These are phyloP conservation scores for Cryptotermes secundus DNA, from an alignment of 1,140 invertebrate genomes.

Conservation along the genomic window DNA sequence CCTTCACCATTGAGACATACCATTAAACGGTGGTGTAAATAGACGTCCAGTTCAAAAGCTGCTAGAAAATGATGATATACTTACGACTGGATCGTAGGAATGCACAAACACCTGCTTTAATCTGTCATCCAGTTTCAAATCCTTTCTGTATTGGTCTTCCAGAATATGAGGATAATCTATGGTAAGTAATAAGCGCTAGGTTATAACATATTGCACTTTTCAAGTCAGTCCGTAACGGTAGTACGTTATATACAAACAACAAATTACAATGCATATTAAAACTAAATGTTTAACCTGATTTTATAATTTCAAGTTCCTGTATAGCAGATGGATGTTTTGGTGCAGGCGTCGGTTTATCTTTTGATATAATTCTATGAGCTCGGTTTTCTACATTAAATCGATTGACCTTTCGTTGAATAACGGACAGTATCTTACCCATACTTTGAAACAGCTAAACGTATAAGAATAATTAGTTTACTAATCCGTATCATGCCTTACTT, in stretches of 20 bases:
- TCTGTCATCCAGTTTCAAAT: conserved; percentile 56
- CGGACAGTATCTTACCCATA: conserved; percentile 57
- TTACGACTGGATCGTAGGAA: conserved; percentile 53
- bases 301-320: conserved; percentile 60
- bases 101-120: conserved; percentile 69
- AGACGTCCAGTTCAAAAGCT: not conserved
- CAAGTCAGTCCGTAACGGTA: too few relatives aligned
- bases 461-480: too few relatives aligned
- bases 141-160: conserved; percentile 58
- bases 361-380: conserved; percentile 64
- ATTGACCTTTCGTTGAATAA: conserved; percentile 51
- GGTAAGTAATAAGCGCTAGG: conserved; percentile 37
- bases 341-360: conserved; percentile 64
- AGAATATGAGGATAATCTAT: conserved; percentile 61
- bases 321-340: conserved; percentile 59
- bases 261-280: not conserved
- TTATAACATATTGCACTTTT: not conserved
- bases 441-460: not conserved
- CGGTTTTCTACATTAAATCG: conserved; percentile 71
- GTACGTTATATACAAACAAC: too few relatives aligned
- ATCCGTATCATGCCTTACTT: too few relatives aligned
- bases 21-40: not conserved
- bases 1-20: too few relatives aligned
- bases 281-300: conserved; percentile 51
- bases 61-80: not conserved